phyloP scores from a whole-genome alignment of 2,113 vertebrate genomes.

The Chrysochloris asiatica region DNA sequence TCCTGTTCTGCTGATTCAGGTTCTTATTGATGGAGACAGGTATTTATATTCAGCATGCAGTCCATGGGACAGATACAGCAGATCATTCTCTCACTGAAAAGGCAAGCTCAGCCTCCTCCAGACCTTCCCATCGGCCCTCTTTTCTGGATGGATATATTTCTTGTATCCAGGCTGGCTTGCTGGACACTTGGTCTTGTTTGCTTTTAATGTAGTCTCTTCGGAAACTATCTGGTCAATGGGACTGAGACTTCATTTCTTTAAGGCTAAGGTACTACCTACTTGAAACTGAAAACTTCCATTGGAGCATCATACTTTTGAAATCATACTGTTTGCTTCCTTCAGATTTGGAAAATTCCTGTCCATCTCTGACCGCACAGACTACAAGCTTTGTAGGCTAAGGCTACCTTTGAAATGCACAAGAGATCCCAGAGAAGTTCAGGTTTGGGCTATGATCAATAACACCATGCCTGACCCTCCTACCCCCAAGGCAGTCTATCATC shows the following conservation, averaged over 20 bases:
- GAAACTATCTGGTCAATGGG: neutral
- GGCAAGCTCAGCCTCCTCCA: neutral
- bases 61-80: neutral
- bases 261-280: neutral
- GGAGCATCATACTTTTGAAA: neutral
- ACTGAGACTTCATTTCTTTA: slow-evolving; percentile 35
- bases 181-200: neutral
- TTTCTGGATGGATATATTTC: neutral
- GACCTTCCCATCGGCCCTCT: neutral
- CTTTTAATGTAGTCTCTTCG: slow-evolving; percentile 14
- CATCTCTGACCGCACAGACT: neutral
- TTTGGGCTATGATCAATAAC: neutral
- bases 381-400: neutral
- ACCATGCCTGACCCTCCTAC: neutral
- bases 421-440: neutral
- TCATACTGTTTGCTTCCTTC: slow-evolving; percentile 2
- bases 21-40: neutral
- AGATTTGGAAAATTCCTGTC: neutral
- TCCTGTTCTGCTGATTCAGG: neutral
- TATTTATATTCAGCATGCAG: neutral
- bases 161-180: neutral
- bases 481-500: neutral
- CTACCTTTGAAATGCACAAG: neutral
- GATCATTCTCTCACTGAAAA: neutral
- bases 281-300: neutral